Evolutionary conservation across 2,797 vertebrate genomes (phyloP).

Genomic region (Sebastes kiyomatsui): DNA sequence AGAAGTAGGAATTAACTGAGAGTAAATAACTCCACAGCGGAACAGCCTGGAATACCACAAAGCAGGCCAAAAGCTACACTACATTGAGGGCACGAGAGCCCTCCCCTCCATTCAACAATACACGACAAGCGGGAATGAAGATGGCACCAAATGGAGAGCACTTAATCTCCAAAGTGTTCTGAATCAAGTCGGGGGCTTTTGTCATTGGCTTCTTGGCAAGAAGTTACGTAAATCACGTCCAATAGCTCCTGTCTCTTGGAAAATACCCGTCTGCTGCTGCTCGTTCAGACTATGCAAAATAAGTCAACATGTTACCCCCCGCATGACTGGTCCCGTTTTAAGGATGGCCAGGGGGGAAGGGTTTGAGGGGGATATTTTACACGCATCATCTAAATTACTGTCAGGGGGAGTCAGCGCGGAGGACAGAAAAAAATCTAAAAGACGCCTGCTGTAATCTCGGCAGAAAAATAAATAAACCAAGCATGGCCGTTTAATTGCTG

Average conservation of each 20-base stretch:
- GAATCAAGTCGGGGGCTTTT: slow-evolving; percentile 55
- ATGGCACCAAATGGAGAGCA: slow-evolving; percentile 54
- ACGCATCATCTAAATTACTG: slow-evolving; percentile 61
- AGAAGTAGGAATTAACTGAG: slow-evolving; percentile 48
- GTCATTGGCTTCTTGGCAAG: slow-evolving; percentile 59
- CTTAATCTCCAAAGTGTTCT: slow-evolving; percentile 61
- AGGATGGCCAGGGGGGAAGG: neutral
- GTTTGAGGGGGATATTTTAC: slow-evolving; percentile 41
- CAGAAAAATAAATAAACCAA: slow-evolving; percentile 71
- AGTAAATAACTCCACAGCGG: slow-evolving; percentile 39
- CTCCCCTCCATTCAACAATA: slow-evolving; percentile 33
- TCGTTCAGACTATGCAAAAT: slow-evolving; percentile 34
- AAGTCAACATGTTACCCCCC: slow-evolving; percentile 12
- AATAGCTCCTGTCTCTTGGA: slow-evolving; percentile 37
- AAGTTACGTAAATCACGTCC: slow-evolving; percentile 43
- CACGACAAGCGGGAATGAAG: slow-evolving; percentile 38
- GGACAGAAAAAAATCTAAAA: slow-evolving; percentile 31
- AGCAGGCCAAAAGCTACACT: slow-evolving; percentile 25
- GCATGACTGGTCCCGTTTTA: slow-evolving; percentile 30
- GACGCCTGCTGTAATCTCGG: slow-evolving; percentile 44
- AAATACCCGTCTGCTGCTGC: slow-evolving; percentile 34
- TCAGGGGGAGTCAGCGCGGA: slow-evolving; percentile 9
- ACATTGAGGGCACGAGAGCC: slow-evolving; percentile 7
- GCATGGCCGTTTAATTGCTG: slow-evolving; percentile 72
- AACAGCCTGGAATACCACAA: slow-evolving; percentile 8